phyloP scores from a whole-genome alignment of 1,140 invertebrate species.

The Adelges cooleyi region DNA sequence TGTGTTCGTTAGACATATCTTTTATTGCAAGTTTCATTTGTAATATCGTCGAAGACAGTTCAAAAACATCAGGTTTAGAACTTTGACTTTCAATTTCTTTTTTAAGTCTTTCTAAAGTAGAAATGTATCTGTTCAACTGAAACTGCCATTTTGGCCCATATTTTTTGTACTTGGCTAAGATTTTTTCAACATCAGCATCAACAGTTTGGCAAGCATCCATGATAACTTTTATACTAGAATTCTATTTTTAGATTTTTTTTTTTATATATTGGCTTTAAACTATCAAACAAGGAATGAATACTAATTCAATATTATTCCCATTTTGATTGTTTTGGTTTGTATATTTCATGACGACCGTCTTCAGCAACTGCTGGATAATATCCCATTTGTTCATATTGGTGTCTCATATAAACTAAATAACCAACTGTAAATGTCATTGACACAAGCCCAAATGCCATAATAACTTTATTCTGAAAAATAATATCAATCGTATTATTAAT shows the following conservation, averaged over 20 bases:
- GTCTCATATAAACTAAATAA: conserved; percentile 69
- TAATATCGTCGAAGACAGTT: conserved; percentile 8
- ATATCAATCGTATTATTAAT: too few relatives aligned
- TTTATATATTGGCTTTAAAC: not conserved
- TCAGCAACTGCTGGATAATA: conserved; percentile 63
- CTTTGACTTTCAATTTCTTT: conserved; percentile 11
- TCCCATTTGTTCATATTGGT: conserved; percentile 59
- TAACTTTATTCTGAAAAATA: conserved; percentile 61
- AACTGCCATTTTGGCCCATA: conserved; percentile 23
- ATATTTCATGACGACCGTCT: conserved; percentile 54
- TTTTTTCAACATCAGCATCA: conserved; percentile 86
- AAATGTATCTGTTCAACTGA: conserved; percentile 6
- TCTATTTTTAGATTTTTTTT: too few relatives aligned
- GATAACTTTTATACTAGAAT: not conserved
- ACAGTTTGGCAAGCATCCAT: conserved; percentile 86
- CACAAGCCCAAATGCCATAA: conserved; percentile 61
- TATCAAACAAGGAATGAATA: too few relatives aligned
- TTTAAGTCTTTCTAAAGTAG: conserved; percentile 8
- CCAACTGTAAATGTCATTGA: conserved; percentile 49
- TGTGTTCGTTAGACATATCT: conserved; percentile 63
- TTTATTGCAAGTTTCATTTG: conserved; percentile 61
- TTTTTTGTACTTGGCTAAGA: conserved; percentile 66
- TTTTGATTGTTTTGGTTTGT: conserved; percentile 64
- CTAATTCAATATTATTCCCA: conserved; percentile 45
- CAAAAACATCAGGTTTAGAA: conserved; percentile 11